phyloP scores from a whole-genome alignment of 2,797 vertebrate species.

The Oceanodroma leucorhoa region DNA sequence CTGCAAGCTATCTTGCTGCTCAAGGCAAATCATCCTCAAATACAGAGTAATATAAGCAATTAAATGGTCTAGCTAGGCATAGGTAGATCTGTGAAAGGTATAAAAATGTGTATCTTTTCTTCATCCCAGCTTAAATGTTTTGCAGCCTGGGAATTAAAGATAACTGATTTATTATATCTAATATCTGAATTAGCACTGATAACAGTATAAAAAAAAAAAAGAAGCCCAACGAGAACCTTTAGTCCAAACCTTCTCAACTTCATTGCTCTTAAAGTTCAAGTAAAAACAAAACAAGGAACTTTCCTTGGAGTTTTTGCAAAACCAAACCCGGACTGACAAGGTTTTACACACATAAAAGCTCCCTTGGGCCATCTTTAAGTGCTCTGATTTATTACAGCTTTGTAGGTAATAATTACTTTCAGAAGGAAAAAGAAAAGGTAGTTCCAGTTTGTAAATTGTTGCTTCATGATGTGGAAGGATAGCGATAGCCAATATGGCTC shows the following conservation, averaged over 20 bases:
- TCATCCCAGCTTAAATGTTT: not conserved
- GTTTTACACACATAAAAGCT: not conserved
- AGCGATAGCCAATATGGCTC: not conserved
- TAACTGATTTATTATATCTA: not conserved
- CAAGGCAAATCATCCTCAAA: not conserved
- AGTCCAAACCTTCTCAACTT: not conserved
- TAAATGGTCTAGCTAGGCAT: not conserved
- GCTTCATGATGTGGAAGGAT: not conserved
- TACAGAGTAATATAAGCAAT: not conserved
- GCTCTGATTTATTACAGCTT: slow-evolving; percentile 22
- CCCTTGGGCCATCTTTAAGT: not conserved
- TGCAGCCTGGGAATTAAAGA: not conserved
- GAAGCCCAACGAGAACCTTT: not conserved
- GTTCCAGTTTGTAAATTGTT: not conserved
- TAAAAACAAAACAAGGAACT: not conserved
- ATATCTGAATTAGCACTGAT: not conserved
- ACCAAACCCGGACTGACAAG: not conserved
- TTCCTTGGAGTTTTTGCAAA: not conserved
- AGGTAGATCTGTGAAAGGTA: not conserved
- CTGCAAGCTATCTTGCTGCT: not conserved
- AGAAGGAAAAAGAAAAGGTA: slow-evolving; percentile 3
- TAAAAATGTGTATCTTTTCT: not conserved
- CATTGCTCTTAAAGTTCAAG: not conserved
- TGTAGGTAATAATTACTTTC: slow-evolving; percentile 33
- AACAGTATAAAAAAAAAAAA: not conserved